Evolutionary conservation across 1,140 invertebrate species (phyloP).

Genomic region (Lucilia sericata): DNA sequence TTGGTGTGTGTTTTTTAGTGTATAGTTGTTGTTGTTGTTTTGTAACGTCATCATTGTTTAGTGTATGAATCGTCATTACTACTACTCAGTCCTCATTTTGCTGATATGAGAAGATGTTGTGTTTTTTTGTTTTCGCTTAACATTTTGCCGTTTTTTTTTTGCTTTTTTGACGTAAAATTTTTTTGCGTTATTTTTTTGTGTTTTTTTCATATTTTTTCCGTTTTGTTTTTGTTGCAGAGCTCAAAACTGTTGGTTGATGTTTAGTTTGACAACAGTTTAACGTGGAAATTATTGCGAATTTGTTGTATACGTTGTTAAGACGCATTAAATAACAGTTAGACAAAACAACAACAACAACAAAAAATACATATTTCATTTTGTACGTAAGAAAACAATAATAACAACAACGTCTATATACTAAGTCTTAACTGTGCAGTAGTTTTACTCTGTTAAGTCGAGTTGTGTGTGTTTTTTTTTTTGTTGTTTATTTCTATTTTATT

Average conservation of each 20-base stretch:
- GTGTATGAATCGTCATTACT: not conserved
- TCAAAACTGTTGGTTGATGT: slow-evolving; percentile 58
- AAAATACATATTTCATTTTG: not conserved
- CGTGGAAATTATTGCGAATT: slow-evolving; percentile 68
- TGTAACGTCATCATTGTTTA: too few species aligned
- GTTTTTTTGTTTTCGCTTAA: slow-evolving; percentile 5
- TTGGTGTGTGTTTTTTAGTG: not conserved
- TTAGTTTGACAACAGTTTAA: slow-evolving; percentile 66
- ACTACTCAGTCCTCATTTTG: not conserved
- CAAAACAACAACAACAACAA: slow-evolving; percentile 12
- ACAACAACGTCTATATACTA: not conserved
- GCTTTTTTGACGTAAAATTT: not conserved
- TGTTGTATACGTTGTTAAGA: slow-evolving; percentile 56
- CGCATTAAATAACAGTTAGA: slow-evolving; percentile 25
- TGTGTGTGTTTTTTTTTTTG: too few species aligned
- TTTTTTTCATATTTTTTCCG: not conserved
- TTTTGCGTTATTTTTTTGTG: not conserved
- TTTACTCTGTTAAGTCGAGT: not conserved
- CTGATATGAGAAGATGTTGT: not conserved
- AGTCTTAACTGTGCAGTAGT: too few species aligned
- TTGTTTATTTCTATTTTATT: not conserved
- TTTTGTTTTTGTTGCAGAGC: slow-evolving; percentile 17
- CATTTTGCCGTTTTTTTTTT: not conserved
- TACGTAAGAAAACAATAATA: not conserved
- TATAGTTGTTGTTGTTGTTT: not conserved